Conservation (phyloP, 1,140 invertebrate species). For the Trigoniulus corallinus region DNA sequence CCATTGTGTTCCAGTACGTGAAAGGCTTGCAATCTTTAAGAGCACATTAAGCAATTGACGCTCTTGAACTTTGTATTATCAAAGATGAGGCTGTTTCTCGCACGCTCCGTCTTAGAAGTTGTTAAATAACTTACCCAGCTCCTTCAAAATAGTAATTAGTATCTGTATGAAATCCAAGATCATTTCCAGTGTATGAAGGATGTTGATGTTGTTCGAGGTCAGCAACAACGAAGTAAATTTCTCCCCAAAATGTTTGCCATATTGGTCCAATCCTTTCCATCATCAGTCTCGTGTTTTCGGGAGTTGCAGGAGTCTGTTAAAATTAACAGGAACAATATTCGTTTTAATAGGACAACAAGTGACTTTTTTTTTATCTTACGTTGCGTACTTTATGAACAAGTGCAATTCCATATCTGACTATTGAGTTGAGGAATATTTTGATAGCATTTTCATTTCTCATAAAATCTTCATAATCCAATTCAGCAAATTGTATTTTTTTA, state of each 20-base stretch:
- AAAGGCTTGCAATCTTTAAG: not conserved
- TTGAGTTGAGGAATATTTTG: not conserved
- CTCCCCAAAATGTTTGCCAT: not conserved
- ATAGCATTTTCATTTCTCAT: not conserved
- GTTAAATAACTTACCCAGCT: not conserved
- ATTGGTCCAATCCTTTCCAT: conserved; percentile 1
- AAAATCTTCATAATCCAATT: not conserved
- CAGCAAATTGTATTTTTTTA: not conserved
- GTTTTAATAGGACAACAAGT: not conserved
- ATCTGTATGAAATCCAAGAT: not conserved
- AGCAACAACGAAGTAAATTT: not conserved
- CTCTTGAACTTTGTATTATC: not conserved
- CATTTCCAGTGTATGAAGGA: not conserved
- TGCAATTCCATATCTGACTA: not conserved
- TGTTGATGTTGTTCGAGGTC: not conserved
- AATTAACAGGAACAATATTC: not conserved
- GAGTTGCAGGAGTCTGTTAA: not conserved
- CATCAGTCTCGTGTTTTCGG: not conserved
- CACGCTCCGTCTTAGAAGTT: too few species aligned
- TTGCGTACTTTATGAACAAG: not conserved
- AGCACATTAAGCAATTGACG: not conserved
- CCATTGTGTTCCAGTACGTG: conserved; percentile 2
- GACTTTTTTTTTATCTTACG: not conserved
- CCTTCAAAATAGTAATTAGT: not conserved
- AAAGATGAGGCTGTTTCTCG: too few species aligned